These are phyloP conservation scores for Sphinx pinastri DNA, from an alignment of 2,888 invertebrate species.

Conservation along the genomic window DNA sequence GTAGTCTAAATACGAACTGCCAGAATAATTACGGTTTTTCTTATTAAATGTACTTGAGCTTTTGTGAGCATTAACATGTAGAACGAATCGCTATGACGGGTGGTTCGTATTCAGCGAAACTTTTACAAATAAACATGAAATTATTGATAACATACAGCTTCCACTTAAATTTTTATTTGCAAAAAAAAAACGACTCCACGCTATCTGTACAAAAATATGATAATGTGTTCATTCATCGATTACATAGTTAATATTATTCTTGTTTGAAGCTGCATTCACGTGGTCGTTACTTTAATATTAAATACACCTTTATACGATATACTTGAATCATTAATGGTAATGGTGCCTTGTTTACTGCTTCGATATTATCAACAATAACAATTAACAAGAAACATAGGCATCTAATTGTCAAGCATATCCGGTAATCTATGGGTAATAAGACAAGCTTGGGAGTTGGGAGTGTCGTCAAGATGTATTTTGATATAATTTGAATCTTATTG, in stretches of 20 bases:
- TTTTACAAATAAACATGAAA: no score
- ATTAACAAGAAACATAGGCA: conserved; percentile 6
- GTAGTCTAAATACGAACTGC: background rate
- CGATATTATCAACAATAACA: conserved; percentile 16
- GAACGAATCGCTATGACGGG: no score
- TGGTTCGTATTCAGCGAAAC: no score
- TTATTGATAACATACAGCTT: no score
- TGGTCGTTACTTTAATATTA: conserved; percentile 24
- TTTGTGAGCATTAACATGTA: no score
- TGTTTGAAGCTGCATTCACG: conserved; percentile 4
- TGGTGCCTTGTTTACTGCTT: conserved; percentile 24
- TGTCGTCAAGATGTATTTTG: no score
- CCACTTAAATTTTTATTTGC: no score
- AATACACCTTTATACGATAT: conserved; percentile 11
- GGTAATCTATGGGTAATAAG: background rate
- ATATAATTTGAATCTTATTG: no score
- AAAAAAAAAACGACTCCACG: no score
- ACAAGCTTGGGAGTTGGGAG: background rate
- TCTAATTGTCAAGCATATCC: conserved; percentile 1
- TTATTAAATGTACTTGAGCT: no score
- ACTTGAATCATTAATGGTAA: conserved; percentile 27
- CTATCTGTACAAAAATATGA: conserved; percentile 31
- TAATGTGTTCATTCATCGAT: conserved; percentile 38
- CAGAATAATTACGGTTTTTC: no score
- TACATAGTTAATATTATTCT: conserved; percentile 27